phyloP scores from a whole-genome alignment of 2,113 vertebrate genomes.

The Eretmochelys imbricata region DNA sequence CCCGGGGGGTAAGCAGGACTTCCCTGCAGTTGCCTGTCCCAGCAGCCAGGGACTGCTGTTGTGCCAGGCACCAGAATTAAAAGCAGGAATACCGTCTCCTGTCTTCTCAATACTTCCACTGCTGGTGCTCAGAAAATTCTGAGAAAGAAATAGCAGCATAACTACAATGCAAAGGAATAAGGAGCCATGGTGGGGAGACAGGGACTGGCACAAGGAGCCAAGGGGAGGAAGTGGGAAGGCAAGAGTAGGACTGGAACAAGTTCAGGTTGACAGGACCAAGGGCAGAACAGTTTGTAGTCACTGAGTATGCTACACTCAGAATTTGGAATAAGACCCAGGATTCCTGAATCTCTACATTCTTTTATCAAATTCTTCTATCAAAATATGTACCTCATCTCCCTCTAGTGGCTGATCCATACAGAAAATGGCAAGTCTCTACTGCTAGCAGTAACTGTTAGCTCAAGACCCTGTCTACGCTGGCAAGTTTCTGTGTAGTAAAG shows the following conservation, averaged over 20 bases:
- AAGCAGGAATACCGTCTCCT: neutral
- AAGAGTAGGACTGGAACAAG: neutral
- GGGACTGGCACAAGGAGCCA: neutral
- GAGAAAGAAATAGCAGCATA: neutral
- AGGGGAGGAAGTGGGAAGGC: neutral
- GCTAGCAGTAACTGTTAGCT: no score
- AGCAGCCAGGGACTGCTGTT: neutral
- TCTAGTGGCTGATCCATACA: no score
- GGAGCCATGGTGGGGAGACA: neutral
- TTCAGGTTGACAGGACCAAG: neutral
- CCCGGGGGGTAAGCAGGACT: neutral
- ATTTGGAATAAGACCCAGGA: neutral
- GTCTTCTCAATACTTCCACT: neutral
- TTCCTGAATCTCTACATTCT: neutral
- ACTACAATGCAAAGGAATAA: neutral
- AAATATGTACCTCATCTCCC: neutral
- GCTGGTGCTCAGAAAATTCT: neutral
- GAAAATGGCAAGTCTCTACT: no score
- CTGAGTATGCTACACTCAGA: neutral
- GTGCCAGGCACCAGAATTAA: neutral
- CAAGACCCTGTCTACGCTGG: no score
- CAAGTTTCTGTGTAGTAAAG: no score
- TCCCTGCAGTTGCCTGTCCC: neutral
- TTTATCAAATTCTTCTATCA: neutral
- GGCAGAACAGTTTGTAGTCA: neutral